Evolutionary conservation across 1,140 invertebrate species (phyloP), one percentile per base, ranked within the genome.

Genomic region (Zaprionus kolodkinae): DNA sequence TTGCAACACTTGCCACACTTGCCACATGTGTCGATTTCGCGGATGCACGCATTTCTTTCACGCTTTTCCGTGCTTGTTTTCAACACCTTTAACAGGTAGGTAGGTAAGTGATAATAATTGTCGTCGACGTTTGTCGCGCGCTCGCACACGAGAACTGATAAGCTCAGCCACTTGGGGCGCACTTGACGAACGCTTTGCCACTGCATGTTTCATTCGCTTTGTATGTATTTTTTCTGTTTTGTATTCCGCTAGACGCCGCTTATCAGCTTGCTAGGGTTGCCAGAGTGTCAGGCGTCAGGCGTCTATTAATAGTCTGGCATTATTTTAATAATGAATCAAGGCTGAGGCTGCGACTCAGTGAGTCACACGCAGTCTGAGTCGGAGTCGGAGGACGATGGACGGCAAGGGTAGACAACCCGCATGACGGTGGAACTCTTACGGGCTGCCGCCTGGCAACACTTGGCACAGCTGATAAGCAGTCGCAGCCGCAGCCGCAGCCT

Each of bases 381-480:
- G 21, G 21, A 21, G 21, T 21, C 52, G 55, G 36, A 55, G 33
- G 35, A 12, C 21, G 10, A 55, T 17, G n/a, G 17, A 21, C 10
- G 17, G n/a, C 21, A 55, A 54, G 50, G 71, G 30, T 3, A 67
- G 15, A 11, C 9, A 9, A 21, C 68, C 67, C 60, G 55, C 72
- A 71, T 75, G 55, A 27, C 67, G 9, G 25, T 7, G 3, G 6
- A 45, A 25, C 30, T 65, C n/a, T 55, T 15, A 36, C 15, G 12
- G 12, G 33, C 27, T 61, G 13, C n/a, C 52, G 62, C 72, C 35
- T 68, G 81, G 70, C 69, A 84, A 85, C 81, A 67, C 81, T 81
- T 67, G 52, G 13, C 62, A 6, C 36, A 40, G 13, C 73, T 77
- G 81, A 84, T 84, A 84, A 85, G 76, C 48, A 12, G 13, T 30